Conservation (phyloP, 2,113 vertebrate species). For the Labrus mixtus region DNA sequence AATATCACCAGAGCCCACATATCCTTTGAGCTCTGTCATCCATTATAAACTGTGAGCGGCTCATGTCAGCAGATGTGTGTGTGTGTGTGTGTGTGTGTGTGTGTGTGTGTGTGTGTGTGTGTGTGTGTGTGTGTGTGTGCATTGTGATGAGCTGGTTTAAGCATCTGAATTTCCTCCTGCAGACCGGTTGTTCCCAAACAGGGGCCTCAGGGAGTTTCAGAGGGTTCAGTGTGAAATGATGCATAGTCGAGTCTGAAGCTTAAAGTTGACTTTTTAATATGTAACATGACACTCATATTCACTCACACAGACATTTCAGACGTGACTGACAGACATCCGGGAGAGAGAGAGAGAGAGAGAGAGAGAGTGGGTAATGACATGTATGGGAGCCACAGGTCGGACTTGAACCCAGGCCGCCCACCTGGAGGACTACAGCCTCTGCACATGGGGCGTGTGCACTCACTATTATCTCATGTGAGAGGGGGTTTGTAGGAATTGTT, state of each 20-base stretch:
- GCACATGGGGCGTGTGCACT: too few species aligned
- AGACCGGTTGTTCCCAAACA: conserved; percentile 46
- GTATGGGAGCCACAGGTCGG: too few species aligned
- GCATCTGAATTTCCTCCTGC: conserved; percentile 39
- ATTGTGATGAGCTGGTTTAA: conserved; percentile 61
- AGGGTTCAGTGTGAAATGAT: conserved; percentile 43
- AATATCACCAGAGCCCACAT: conserved; percentile 48
- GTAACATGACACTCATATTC: too few species aligned
- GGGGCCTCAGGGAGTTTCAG: background rate
- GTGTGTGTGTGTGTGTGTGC: conserved; percentile 55
- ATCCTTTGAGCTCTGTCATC: conserved; percentile 57
- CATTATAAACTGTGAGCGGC: conserved; percentile 58
- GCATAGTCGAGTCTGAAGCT: background rate
- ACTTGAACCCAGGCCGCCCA: too few species aligned
- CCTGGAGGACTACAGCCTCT: too few species aligned
- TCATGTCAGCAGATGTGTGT: conserved; percentile 52
- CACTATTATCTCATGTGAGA: too few species aligned
- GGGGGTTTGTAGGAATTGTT: too few species aligned
- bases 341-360: too few species aligned
- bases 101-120: conserved; percentile 62
- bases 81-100: conserved; percentile 62
- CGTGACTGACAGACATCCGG: too few species aligned
- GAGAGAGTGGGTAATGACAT: too few species aligned
- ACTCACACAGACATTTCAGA: too few species aligned
- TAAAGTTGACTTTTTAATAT: too few species aligned